phyloP scores from a whole-genome alignment of 1,140 invertebrate genomes.

The Scaptomyza graminum region DNA sequence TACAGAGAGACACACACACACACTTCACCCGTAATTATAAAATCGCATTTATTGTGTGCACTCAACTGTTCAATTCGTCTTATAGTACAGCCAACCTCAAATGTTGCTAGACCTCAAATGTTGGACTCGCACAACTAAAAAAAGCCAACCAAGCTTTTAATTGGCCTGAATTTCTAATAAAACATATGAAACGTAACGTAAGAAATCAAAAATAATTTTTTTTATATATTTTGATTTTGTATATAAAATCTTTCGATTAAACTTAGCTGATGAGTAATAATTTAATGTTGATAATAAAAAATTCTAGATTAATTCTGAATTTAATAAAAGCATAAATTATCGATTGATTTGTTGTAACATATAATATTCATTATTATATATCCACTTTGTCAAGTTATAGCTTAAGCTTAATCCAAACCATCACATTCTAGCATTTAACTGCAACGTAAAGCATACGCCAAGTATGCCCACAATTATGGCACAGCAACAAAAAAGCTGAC shows the following conservation, averaged over 20 bases:
- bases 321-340: too few relatives aligned
- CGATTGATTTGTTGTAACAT: too few relatives aligned
- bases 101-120: too few relatives aligned
- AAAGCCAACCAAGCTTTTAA: background rate
- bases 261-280: too few relatives aligned
- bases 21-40: slow-evolving; percentile 41
- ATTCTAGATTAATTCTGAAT: too few relatives aligned
- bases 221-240: too few relatives aligned
- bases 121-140: background rate
- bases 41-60: slow-evolving; percentile 46
- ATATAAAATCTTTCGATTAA: too few relatives aligned
- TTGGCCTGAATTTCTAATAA: background rate
- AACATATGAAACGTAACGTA: too few relatives aligned
- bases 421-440: background rate
- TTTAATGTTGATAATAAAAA: too few relatives aligned
- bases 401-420: background rate
- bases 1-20: slow-evolving; percentile 11
- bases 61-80: slow-evolving; percentile 59
- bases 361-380: too few relatives aligned
- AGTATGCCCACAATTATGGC: background rate
- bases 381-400: too few relatives aligned
- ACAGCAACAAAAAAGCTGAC: background rate
- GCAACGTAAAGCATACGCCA: background rate
- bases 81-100: background rate
- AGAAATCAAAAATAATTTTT: too few relatives aligned